Evolutionary conservation across 2,797 vertebrate genomes (phyloP).

Genomic region (Myotis pilosus): DNA sequence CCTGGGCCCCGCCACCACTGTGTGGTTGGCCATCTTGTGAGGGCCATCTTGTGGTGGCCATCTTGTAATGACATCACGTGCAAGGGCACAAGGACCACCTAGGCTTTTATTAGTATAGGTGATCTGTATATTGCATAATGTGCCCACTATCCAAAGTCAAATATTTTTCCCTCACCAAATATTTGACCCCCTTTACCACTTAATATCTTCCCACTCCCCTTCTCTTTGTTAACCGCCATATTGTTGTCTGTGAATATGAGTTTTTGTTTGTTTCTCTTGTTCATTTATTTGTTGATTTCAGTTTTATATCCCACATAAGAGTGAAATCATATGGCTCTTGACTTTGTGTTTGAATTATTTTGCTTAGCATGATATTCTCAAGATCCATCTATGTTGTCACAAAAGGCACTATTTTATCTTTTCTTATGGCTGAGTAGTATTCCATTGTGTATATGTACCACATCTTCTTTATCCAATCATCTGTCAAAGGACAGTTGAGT

Average conservation of each 20-base stretch:
- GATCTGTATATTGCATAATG: background rate
- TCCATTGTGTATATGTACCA: background rate
- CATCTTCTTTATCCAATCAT: background rate
- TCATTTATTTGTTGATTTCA: background rate
- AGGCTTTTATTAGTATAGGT: no score
- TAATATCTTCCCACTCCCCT: background rate
- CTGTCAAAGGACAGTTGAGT: background rate
- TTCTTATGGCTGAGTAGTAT: background rate
- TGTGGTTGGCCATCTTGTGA: no score
- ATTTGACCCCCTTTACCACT: background rate
- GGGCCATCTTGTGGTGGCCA: no score
- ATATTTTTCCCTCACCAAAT: background rate
- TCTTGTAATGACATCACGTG: no score
- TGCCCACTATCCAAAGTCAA: background rate
- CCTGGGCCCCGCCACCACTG: no score
- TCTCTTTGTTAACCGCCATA: background rate
- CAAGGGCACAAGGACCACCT: no score
- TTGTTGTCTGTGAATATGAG: background rate
- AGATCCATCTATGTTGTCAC: background rate
- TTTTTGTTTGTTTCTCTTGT: background rate
- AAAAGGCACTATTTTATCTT: background rate
- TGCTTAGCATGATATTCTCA: background rate
- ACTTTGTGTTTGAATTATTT: background rate
- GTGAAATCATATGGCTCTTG: background rate
- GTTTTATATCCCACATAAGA: background rate